phyloP scores from a whole-genome alignment of 2,888 invertebrate species.

The Meteorus colon region DNA sequence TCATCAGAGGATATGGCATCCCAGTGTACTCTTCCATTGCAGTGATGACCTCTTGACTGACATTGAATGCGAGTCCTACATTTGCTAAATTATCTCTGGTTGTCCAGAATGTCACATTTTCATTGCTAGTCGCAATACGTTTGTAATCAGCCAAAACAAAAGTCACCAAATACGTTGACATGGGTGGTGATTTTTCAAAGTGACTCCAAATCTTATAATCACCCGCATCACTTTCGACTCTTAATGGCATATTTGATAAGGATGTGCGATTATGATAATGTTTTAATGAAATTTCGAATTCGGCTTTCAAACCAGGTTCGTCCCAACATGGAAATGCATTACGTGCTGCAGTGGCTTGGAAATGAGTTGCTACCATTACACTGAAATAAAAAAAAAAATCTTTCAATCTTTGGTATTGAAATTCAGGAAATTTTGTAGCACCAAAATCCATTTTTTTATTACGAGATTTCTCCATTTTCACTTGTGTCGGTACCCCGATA shows the following conservation, averaged over 20 bases:
- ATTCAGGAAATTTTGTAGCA: not conserved
- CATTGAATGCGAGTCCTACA: conserved; percentile 83
- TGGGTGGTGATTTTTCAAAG: conserved; percentile 74
- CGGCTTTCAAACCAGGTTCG: conserved; percentile 81
- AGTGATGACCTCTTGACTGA: conserved; percentile 84
- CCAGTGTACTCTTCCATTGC: conserved; percentile 86
- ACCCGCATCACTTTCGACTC: conserved; percentile 9
- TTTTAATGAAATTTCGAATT: conserved; percentile 78
- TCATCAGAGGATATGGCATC: conserved; percentile 85
- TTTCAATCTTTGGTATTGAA: not conserved
- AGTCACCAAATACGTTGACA: conserved; percentile 87
- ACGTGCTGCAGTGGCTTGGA: conserved; percentile 80
- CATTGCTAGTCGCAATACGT: conserved; percentile 42
- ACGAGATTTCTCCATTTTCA: conserved; percentile 67
- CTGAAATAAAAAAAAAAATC: conserved; percentile 70
- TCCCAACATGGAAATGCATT: conserved; percentile 86
- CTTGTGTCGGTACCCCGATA: conserved; percentile 74
- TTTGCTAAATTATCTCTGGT: conserved; percentile 81
- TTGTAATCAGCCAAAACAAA: conserved; percentile 80
- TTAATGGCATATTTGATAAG: conserved; percentile 67
- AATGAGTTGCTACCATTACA: conserved; percentile 79
- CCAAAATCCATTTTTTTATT: conserved; percentile 44
- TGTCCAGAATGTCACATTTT: conserved; percentile 79
- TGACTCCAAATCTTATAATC: conserved; percentile 50
- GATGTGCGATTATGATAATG: conserved; percentile 73